Percentiles rank a stretch among this genome's conserved stretches.
These are phyloP conservation scores for Agelastica alni DNA, from an alignment of 2,888 invertebrate species.

Conservation along the genomic window DNA sequence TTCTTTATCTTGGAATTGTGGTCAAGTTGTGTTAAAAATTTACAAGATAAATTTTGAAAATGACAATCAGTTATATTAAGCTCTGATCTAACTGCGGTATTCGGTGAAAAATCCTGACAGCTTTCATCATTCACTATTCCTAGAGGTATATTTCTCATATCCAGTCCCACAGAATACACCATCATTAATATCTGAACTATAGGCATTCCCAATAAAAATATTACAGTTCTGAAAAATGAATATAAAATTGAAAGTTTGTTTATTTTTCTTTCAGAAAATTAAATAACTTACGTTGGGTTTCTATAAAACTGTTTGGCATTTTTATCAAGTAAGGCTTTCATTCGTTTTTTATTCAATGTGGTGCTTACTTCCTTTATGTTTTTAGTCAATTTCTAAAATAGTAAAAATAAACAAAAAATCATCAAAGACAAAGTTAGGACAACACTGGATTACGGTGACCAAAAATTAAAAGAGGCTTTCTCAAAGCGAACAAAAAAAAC, in stretches of 20 bases:
- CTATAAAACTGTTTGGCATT: constrained; percentile 32
- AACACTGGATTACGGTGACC: too few relatives aligned
- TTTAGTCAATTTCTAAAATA: constrained; percentile 2
- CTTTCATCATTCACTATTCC: constrained; percentile 80
- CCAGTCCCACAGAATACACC: constrained; percentile 77
- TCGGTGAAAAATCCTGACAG: constrained; percentile 41
- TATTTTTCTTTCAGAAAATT: not conserved
- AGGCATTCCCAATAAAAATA: constrained; percentile 81
- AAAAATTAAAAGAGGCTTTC: too few relatives aligned
- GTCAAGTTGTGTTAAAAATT: constrained; percentile 62
- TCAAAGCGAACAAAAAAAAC: too few relatives aligned
- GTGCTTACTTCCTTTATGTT: not conserved
- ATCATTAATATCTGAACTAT: constrained; percentile 78
- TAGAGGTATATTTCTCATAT: constrained; percentile 71
- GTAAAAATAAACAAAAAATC: not conserved
- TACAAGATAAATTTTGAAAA: constrained; percentile 63
- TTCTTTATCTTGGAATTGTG: constrained; percentile 59
- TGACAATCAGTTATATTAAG: constrained; percentile 50
- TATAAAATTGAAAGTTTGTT: not conserved
- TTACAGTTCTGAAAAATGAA: constrained; percentile 66
- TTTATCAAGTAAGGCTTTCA: constrained; percentile 26
- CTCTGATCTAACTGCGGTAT: not conserved
- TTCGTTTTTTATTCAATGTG: constrained; percentile 1
- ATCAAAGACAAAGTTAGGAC: not conserved
- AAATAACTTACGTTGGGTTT: constrained; percentile 25